These are phyloP conservation scores for Limulus polyphemus DNA, from an alignment of 2,888 invertebrate genomes.

Conservation along the genomic window DNA sequence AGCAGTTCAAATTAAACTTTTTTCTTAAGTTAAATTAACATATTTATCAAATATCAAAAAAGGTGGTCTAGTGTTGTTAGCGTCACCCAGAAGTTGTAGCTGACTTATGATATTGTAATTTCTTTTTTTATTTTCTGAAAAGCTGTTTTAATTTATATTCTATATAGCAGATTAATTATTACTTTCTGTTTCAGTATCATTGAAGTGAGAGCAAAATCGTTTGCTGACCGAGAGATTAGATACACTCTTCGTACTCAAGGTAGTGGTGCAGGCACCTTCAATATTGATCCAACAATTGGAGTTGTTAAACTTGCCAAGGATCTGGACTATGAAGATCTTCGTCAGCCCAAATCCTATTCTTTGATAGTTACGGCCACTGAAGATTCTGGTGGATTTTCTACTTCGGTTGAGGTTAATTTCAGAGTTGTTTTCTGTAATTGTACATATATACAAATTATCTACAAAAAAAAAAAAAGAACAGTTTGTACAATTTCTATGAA, in stretches of 20 bases:
- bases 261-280: conserved; percentile 90
- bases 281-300: conserved; percentile 84
- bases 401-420: conserved; percentile 67
- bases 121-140: too few relatives aligned
- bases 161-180: neutral
- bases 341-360: conserved; percentile 86
- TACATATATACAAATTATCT: neutral
- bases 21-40: too few relatives aligned
- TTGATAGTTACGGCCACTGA: conserved; percentile 85
- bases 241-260: conserved; percentile 89
- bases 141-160: too few relatives aligned
- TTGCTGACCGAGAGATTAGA: conserved; percentile 91
- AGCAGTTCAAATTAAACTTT: too few relatives aligned
- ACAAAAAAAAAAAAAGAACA: neutral
- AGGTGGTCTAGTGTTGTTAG: too few relatives aligned
- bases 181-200: conserved; percentile 58
- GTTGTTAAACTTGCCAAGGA: conserved; percentile 91
- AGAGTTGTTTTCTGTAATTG: neutral
- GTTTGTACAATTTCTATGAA: conserved; percentile 4
- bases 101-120: too few relatives aligned
- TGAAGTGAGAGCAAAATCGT: conserved; percentile 92
- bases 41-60: too few relatives aligned
- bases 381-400: conserved; percentile 93
- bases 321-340: conserved; percentile 88
- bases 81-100: too few relatives aligned